These are phyloP conservation scores for Plebejus melissa DNA, from an alignment of 2,888 invertebrate species.

Conservation along the genomic window DNA sequence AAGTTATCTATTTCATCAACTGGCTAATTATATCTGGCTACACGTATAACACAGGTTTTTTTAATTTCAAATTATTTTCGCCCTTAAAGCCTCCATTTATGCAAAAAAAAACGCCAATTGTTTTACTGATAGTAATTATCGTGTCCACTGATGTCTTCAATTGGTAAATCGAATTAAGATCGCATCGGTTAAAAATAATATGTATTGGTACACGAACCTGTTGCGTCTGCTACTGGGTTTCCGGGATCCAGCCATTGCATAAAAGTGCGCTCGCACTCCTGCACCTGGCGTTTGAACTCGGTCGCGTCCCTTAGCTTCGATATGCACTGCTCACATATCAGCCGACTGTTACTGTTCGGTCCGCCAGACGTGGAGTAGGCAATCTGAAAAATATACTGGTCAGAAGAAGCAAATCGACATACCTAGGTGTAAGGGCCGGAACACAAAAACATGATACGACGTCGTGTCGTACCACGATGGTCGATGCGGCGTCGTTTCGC, in stretches of 20 bases:
- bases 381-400: constrained; percentile 47
- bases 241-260: constrained; percentile 60
- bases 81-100: no score
- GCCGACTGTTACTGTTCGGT: constrained; percentile 65
- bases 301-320: constrained; percentile 64
- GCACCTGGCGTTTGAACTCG: constrained; percentile 66
- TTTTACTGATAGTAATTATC: no score
- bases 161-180: neutral
- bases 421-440: no score
- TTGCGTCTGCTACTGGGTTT: constrained; percentile 39
- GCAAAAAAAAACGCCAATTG: no score
- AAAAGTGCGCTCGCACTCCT: constrained; percentile 67
- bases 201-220: constrained; percentile 40
- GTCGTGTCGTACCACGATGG: no score
- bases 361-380: constrained; percentile 60
- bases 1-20: no score
- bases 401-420: neutral
- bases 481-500: no score
- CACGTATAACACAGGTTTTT: no score
- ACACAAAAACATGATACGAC: no score
- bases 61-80: no score
- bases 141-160: no score
- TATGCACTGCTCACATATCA: constrained; percentile 71
- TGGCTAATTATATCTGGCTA: no score
- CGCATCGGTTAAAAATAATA: neutral